Evolutionary conservation across 2,888 invertebrate species (phyloP).

Genomic region (Geophilus truncorum): DNA sequence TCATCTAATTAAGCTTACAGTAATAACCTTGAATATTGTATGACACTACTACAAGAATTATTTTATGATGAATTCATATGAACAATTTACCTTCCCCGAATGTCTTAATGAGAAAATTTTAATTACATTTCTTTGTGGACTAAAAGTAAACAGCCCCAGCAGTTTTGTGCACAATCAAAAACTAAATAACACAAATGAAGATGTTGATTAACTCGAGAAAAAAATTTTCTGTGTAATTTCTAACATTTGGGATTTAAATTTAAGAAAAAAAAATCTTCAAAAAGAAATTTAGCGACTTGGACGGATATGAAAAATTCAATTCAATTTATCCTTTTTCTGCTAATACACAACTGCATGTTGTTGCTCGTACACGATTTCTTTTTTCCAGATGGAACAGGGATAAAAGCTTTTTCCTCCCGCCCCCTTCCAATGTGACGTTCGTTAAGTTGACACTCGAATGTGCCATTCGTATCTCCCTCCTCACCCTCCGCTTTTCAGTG

Average conservation of each 20-base stretch:
- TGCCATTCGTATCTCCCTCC: neutral
- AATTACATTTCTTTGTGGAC: too few species aligned
- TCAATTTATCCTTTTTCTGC: neutral
- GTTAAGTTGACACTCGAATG: slow-evolving; percentile 27
- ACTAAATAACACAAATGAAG: too few species aligned
- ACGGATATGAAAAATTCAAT: neutral
- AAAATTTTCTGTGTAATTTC: too few species aligned
- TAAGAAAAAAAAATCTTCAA: neutral
- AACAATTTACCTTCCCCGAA: too few species aligned
- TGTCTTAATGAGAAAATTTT: too few species aligned
- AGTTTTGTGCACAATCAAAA: too few species aligned
- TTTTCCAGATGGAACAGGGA: slow-evolving; percentile 14
- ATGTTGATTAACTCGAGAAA: too few species aligned
- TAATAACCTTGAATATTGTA: too few species aligned
- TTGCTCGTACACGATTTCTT: slow-evolving; percentile 13
- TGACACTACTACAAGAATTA: too few species aligned
- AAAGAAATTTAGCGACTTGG: neutral
- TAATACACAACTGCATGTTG: neutral
- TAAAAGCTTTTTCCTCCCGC: slow-evolving; percentile 11
- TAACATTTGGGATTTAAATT: neutral
- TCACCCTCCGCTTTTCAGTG: neutral
- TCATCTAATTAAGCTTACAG: too few species aligned
- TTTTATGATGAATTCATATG: too few species aligned
- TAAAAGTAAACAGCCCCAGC: too few species aligned
- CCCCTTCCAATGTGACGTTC: slow-evolving; percentile 1